These are phyloP conservation scores for Leptogaster cylindrica DNA, from an alignment of 2,888 invertebrate species.

Conservation along the genomic window DNA sequence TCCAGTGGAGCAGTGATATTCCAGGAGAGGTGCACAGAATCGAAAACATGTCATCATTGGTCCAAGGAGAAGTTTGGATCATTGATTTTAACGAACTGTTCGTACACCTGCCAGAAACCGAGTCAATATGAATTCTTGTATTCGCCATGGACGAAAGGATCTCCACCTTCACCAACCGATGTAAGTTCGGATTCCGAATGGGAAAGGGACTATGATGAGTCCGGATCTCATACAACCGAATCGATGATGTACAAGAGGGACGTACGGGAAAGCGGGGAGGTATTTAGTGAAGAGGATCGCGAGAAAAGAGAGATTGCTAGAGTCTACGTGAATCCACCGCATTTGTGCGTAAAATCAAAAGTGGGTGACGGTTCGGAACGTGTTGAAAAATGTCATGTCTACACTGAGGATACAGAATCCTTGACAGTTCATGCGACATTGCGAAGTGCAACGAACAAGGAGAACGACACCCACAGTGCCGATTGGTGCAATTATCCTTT, in stretches of 20 bases:
- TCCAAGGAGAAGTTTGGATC: constrained; percentile 68
- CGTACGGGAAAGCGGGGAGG: constrained; percentile 1
- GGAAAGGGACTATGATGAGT: constrained; percentile 55
- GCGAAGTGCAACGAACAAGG: constrained; percentile 62
- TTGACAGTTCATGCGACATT: constrained; percentile 66
- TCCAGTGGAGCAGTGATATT: constrained; percentile 72
- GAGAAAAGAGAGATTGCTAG: constrained; percentile 48
- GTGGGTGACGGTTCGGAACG: constrained; percentile 50
- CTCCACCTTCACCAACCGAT: constrained; percentile 55
- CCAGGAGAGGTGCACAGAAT: constrained; percentile 75
- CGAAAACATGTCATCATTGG: constrained; percentile 73
- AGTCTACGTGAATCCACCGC: constrained; percentile 64
- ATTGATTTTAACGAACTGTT: constrained; percentile 72
- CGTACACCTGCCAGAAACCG: constrained; percentile 71
- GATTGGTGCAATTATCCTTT: constrained; percentile 75
- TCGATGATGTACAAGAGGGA: constrained; percentile 5
- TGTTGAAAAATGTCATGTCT: constrained; percentile 66
- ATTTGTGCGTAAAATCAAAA: constrained; percentile 64
- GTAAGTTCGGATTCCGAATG: constrained; percentile 59
- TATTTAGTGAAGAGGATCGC: constrained; percentile 49
- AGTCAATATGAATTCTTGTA: constrained; percentile 59
- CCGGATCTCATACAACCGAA: not conserved
- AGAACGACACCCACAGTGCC: constrained; percentile 58
- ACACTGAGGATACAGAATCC: constrained; percentile 65
- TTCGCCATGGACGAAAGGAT: constrained; percentile 57